These are phyloP conservation scores for Pseudonaja textilis DNA, from an alignment of 2,113 vertebrate genomes.

Conservation along the genomic window DNA sequence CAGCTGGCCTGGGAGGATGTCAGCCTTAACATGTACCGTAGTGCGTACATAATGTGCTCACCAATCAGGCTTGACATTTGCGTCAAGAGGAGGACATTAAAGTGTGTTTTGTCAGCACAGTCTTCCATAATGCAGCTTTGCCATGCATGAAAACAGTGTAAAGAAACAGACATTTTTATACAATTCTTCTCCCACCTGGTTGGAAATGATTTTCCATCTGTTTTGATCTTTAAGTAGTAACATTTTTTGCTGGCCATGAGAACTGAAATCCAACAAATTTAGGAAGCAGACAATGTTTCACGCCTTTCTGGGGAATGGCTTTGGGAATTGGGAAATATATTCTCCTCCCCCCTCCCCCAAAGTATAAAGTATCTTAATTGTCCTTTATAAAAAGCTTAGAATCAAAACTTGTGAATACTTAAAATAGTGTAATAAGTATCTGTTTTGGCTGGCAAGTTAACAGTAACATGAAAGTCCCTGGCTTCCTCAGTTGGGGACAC, in stretches of 20 bases:
- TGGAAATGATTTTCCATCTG: not conserved
- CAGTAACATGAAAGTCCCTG: not conserved
- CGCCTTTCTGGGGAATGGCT: not conserved
- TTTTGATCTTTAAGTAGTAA: not conserved
- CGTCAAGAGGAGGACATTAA: slow-evolving; percentile 20
- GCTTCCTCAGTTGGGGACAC: not conserved
- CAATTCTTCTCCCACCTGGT: not conserved
- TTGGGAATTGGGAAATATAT: not conserved
- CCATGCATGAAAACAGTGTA: slow-evolving; percentile 16
- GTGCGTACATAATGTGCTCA: not conserved
- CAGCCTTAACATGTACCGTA: not conserved
- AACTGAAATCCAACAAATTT: not conserved
- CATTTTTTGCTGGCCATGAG: not conserved
- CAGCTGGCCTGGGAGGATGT: not conserved
- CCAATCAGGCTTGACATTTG: not conserved
- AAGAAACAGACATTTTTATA: not conserved
- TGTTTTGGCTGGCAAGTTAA: not conserved
- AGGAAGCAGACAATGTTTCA: not conserved
- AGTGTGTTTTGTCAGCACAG: rapidly evolving
- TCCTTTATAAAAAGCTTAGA: not conserved
- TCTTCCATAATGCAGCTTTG: not conserved
- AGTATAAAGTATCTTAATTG: not conserved
- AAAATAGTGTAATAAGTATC: not conserved
- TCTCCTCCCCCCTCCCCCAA: not conserved
- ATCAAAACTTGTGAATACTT: not conserved